Base-by-base conservation (phyloP, 2,113 vertebrate species). In the Illadopsis cleaveri region DNA sequence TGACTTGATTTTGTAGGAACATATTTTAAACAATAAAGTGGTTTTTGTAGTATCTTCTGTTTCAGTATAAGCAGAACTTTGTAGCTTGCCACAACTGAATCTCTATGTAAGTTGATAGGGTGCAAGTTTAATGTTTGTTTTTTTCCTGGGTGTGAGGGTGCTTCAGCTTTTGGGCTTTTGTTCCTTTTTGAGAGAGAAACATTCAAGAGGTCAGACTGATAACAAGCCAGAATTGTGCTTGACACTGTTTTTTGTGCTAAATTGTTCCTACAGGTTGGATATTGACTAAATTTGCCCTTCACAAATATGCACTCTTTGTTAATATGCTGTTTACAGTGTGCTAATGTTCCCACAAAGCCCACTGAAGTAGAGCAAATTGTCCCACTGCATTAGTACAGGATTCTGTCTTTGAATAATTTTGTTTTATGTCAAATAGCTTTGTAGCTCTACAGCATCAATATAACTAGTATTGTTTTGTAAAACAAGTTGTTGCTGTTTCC, bases 401-500 rank as follows among this genome's bases (percentile, higher is more conserved):
- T 70, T 96, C 81, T 94, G 76, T 56, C 50, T 96, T 95, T 94
- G 89, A 95, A 96, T 95, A 71, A 88, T 97, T 96, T 92, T 94
- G 85, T 94, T 97, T 97, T 64, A 71, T 70, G 86, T 97, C 97
- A 93, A 91, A 80, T 86, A 73, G 64, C 70, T 94, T 87, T 97
- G 79, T 69, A 18, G 45, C 62, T 93, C 90, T 91, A 62, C 79
- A 88, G 95, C 91, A 85, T 76, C 78, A 65, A 2, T 80, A 60
- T 93, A 95, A 97, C 85, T 86, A 75, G 83, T 93, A 89, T 90
- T 73, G 30, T 96, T 97, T 95, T 94, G 87, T 89, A 94, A 85
- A 97, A 95, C 83, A 93, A 92, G 90, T 97, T 96, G 76, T 90
- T 97, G 86, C 86, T 85, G 66, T 82, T 97, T 97, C 76, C 86